Conservation (phyloP, 2,113 vertebrate species). For the Thamnophis sirtalis region DNA sequence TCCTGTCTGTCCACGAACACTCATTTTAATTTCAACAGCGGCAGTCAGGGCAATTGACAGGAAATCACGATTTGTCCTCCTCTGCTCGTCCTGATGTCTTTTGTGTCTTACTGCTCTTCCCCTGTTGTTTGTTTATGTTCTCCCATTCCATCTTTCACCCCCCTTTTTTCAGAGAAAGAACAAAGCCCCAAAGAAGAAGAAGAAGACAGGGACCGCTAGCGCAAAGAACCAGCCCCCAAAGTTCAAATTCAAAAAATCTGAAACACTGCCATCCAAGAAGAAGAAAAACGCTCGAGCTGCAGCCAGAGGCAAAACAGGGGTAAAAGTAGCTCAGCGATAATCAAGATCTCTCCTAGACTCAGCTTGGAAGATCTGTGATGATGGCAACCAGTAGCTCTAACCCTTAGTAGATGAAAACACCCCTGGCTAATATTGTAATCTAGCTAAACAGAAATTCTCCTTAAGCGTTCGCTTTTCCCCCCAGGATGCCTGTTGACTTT, state of each 20-base stretch:
- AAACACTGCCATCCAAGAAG: constrained; percentile 86
- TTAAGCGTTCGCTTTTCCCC: constrained; percentile 22
- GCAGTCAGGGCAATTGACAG: constrained; percentile 30
- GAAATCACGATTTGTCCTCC: neutral
- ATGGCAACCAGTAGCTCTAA: constrained; percentile 70
- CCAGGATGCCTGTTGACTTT: constrained; percentile 1
- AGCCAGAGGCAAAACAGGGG: constrained; percentile 85
- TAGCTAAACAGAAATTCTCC: constrained; percentile 59
- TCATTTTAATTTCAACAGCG: constrained; percentile 55
- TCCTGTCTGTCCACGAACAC: constrained; percentile 8
- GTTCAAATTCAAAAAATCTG: constrained; percentile 84
- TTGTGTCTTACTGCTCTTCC: constrained; percentile 48
- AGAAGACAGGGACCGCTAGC: constrained; percentile 82
- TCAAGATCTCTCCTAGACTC: constrained; percentile 86
- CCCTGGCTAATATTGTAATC: constrained; percentile 71
- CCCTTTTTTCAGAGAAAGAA: constrained; percentile 86
- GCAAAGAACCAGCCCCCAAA: constrained; percentile 84
- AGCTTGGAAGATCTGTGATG: constrained; percentile 92
- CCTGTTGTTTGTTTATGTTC: constrained; percentile 72
- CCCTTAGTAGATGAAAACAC: constrained; percentile 72
- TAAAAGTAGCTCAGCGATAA: constrained; percentile 80
- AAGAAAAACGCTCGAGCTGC: constrained; percentile 85
- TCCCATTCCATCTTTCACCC: constrained; percentile 76
- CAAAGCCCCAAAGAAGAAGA: constrained; percentile 87
- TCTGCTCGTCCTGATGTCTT: constrained; percentile 61